A percentile compares a stretch with the other conserved stretches of the same genome.
Evolutionary conservation across 2,113 vertebrate species (phyloP).

Genomic region (Glareola pratincola): DNA sequence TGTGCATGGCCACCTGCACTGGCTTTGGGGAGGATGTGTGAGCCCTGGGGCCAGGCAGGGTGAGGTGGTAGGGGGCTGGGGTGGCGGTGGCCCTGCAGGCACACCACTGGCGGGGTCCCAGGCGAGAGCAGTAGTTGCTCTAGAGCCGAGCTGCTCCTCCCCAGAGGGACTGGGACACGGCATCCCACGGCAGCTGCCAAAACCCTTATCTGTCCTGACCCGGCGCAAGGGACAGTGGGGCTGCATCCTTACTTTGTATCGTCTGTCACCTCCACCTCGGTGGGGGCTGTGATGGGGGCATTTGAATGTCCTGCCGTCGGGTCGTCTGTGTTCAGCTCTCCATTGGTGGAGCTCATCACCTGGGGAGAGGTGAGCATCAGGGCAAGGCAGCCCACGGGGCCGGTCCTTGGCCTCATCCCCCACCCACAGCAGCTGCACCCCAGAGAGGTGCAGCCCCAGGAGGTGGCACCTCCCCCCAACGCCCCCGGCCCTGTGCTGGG

Average conservation of each 20-base stretch:
- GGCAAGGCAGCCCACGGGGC: fast-evolving
- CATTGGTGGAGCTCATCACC: slow-evolving; percentile 97
- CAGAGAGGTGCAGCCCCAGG: background rate
- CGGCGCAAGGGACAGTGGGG: fast-evolving
- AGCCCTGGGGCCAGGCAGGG: background rate
- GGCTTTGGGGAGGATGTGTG: background rate
- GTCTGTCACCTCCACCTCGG: slow-evolving; percentile 93
- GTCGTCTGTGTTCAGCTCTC: slow-evolving; percentile 95
- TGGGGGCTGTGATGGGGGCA: slow-evolving; percentile 93
- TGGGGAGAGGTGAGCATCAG: background rate
- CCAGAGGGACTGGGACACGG: fast-evolving
- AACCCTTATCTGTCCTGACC: fast-evolving
- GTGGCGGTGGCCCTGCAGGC: background rate
- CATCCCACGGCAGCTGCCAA: fast-evolving
- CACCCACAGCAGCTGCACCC: fast-evolving
- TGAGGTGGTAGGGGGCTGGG: background rate
- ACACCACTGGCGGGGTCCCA: fast-evolving
- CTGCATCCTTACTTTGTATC: slow-evolving; percentile 89
- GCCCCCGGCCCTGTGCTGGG: fast-evolving
- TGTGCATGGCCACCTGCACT: fast-evolving
- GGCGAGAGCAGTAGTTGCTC: background rate
- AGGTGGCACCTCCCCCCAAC: fast-evolving
- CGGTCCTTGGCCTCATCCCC: background rate
- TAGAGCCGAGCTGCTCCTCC: background rate
- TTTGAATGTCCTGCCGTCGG: slow-evolving; percentile 96